phyloP scores from a whole-genome alignment of 2,113 vertebrate species.

The Herpetotheres cachinnans region DNA sequence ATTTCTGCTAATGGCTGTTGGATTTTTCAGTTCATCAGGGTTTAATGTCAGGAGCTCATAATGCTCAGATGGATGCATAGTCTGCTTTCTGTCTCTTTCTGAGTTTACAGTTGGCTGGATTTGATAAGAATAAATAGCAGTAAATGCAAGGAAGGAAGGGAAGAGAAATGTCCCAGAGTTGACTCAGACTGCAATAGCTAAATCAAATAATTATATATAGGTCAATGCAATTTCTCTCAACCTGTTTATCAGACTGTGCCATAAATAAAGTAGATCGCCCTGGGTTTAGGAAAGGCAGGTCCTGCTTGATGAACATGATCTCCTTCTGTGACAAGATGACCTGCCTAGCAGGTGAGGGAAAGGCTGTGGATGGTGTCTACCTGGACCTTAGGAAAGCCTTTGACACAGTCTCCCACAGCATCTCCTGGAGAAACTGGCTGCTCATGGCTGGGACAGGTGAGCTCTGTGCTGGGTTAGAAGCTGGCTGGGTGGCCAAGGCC shows the following conservation, averaged over 20 bases:
- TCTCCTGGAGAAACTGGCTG: too few species aligned
- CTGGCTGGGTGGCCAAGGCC: too few species aligned
- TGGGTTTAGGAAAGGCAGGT: too few species aligned
- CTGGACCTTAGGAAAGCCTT: too few species aligned
- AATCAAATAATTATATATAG: conserved; percentile 25
- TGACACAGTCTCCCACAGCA: too few species aligned
- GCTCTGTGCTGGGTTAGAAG: too few species aligned
- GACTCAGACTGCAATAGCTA: background rate
- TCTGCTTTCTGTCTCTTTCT: background rate
- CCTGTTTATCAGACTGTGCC: background rate
- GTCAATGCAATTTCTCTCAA: background rate
- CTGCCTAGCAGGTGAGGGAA: too few species aligned
- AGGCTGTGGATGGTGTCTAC: too few species aligned
- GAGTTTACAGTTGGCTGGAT: background rate
- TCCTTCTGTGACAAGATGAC: too few species aligned
- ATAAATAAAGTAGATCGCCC: conserved; percentile 18
- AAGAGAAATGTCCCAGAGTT: background rate
- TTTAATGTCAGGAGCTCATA: background rate
- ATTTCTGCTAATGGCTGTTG: background rate
- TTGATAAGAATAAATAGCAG: background rate
- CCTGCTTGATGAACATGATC: too few species aligned
- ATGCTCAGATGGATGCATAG: background rate
- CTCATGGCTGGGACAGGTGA: too few species aligned
- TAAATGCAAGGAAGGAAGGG: background rate
- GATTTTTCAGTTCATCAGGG: background rate